Base-by-base conservation (phyloP, 1,140 invertebrate species). In the Brachionus manjavacas region DNA sequence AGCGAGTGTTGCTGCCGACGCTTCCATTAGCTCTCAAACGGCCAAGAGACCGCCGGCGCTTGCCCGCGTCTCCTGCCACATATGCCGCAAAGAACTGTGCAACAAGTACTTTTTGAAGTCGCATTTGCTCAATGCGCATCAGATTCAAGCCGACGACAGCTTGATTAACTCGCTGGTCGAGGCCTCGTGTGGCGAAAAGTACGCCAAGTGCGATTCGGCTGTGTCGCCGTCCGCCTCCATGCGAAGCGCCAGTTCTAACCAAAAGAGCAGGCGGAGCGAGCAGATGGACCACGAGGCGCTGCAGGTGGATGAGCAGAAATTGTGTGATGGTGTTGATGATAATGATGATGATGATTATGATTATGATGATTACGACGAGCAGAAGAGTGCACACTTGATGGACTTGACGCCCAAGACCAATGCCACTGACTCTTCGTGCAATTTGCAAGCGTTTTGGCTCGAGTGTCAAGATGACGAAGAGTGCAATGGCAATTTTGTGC, bases 91-190 rank as follows among this genome's bases (percentile, higher is more conserved):
- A 87, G 95, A 97, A 90, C 95, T 96, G 88, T 95, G 94, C 89
- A 97, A 97, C 88, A 96, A 96, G 87, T 96, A 96, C 87, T 97
- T 96, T 88, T 89, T 98, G 20, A 92, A 94, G 39, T 96, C 95
- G 16, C 96, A 98, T 88, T 95, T 96, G 86, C 92, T 94, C 88
- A 99, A 98, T 89, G 98, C 96, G 4, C 97, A 99, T 88, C 96
- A 96, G 0, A 96, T 98, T 66, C 91, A 93, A 16, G 83, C 66
- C 12, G 83, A 84, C 25, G 83, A 84, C 70, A 31, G 23, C n/a
- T 60, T 68, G n/a, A 68, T 83, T 11, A 72, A 68, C 35, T 23
- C 23, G 25, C 35, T 83, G 28, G 2, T 68, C 1, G 39, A 68
- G 11, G 23, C 80, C 8, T 68, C 31, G n/a, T 16, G 7, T 46